Evolutionary conservation across 2,113 vertebrate species (phyloP).

Genomic region (Rhineura floridana): DNA sequence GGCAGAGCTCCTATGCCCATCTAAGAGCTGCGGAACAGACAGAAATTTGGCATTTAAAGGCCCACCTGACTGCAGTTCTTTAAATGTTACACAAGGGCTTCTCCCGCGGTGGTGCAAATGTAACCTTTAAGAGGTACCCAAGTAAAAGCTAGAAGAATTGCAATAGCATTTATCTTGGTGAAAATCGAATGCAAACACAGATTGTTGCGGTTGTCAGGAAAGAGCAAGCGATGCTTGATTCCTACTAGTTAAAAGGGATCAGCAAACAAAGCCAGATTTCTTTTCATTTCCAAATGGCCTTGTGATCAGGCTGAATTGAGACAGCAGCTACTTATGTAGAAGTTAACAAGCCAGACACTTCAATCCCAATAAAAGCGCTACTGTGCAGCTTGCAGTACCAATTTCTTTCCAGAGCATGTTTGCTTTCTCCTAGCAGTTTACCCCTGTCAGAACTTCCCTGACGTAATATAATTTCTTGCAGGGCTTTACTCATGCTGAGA

Average conservation of each 20-base stretch:
- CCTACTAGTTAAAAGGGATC: slow-evolving; percentile 50
- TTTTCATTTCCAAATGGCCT: slow-evolving; percentile 65
- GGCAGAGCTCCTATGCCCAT: neutral
- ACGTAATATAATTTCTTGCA: slow-evolving; percentile 18
- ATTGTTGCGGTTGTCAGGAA: slow-evolving; percentile 51
- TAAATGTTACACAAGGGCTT: neutral
- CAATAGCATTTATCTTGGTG: slow-evolving; percentile 37
- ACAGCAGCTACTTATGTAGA: slow-evolving; percentile 61
- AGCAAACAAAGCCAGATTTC: slow-evolving; percentile 64
- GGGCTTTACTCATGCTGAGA: slow-evolving; percentile 21
- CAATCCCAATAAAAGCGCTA: slow-evolving; percentile 67
- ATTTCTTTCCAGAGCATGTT: slow-evolving; percentile 67
- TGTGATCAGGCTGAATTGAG: slow-evolving; percentile 69
- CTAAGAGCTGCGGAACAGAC: neutral
- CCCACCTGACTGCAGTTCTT: neutral
- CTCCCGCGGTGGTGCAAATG: neutral
- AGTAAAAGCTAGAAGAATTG: slow-evolving; percentile 51
- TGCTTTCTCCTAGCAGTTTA: slow-evolving; percentile 57
- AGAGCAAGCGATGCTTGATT: slow-evolving; percentile 54
- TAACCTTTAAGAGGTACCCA: slow-evolving; percentile 40
- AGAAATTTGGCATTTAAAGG: neutral
- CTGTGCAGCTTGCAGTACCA: slow-evolving; percentile 45
- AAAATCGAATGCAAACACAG: slow-evolving; percentile 63
- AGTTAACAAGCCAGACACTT: slow-evolving; percentile 68
- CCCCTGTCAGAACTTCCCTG: slow-evolving; percentile 52